Base-by-base conservation (phyloP, 92 coral and sea anemone genomes). In the Isaurus tuberculatus region DNA sequence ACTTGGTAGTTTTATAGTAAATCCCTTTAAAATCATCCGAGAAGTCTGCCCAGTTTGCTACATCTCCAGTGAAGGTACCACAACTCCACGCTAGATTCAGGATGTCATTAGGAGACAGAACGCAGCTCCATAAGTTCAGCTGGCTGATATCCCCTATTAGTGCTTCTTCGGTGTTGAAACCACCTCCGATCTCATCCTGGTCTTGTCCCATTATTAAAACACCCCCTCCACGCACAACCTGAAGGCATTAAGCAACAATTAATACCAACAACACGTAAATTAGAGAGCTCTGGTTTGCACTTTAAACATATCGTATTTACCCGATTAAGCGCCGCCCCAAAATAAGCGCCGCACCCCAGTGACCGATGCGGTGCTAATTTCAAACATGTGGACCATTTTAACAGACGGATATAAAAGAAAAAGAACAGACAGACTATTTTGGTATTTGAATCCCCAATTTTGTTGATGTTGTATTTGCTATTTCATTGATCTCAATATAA, bases 1-100 rank as follows among this genome's bases (percentile, higher is more conserved):
- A 91, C 63, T 40, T 80, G 13, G 90, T 79, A 9, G 93, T 89
- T 42, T 84, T 49, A 49, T n/a, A 80, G 71, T 89, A 91, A 30
- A 65, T 91, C 44, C 98, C 98, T 40, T n/a, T 27, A 42, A 93
- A 81, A 32, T 66, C 66, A 63, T 93, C 94, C 49, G 89, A 80
- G 75, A 93, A 91, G 89, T 93, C 98, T 6, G 90, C 93, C 98
- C 98, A 93, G 44, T 92, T 86, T 16, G 88, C 91, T 25, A 91
- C 84, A 61, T 93, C 91, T 20, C 98, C 98, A 42, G 86, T 85
- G 46, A 85, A 82, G 53, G 83, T 53, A 23, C 86, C 94, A 77
- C 98, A 93, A 29, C 88, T 89, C 65, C 88, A 84, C 10, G 83
- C 94, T 44, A 93, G 75, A 46, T 91, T 93, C 40, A 84, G 82